Conservation (phyloP, 2,888 invertebrate species). For the Stictocephala bisonia region DNA sequence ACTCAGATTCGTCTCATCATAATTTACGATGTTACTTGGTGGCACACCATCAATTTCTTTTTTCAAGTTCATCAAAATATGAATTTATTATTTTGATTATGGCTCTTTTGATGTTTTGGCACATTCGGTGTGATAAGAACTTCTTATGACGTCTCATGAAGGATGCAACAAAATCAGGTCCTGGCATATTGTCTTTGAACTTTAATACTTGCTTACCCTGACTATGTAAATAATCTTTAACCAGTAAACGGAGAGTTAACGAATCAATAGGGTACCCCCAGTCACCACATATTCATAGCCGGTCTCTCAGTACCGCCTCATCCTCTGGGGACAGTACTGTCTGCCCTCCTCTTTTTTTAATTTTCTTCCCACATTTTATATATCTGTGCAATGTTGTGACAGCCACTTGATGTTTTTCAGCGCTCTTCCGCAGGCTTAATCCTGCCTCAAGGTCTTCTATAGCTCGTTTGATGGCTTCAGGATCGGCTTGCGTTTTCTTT, state of each 20-base stretch:
- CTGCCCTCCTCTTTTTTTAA: conserved; percentile 49
- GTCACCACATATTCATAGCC: conserved; percentile 51
- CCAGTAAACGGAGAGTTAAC: conserved; percentile 52
- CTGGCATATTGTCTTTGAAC: conserved; percentile 56
- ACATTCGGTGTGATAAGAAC: conserved; percentile 49
- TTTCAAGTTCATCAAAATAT: conserved; percentile 57
- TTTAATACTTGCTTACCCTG: conserved; percentile 48
- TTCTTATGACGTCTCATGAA: conserved; percentile 54
- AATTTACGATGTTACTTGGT: conserved; percentile 56
- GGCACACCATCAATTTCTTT: conserved; percentile 48
- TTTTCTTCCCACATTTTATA: conserved; percentile 26
- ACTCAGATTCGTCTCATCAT: conserved; percentile 61
- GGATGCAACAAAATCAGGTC: conserved; percentile 53
- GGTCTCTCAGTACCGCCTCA: conserved; percentile 46
- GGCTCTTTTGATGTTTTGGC: conserved; percentile 55
- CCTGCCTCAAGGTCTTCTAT: conserved; percentile 23
- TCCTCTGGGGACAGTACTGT: conserved; percentile 47
- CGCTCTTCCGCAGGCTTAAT: conserved; percentile 17
- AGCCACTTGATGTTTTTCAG: conserved; percentile 37
- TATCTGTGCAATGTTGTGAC: conserved; percentile 33
- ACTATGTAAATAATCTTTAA: conserved; percentile 57
- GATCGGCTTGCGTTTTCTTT: conserved; percentile 16
- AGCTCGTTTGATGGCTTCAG: conserved; percentile 29
- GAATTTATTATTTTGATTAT: conserved; percentile 53
- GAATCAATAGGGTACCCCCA: conserved; percentile 55